phyloP scores from a whole-genome alignment of 2,113 vertebrate genomes.

The Neodontobutis hainanensis region DNA sequence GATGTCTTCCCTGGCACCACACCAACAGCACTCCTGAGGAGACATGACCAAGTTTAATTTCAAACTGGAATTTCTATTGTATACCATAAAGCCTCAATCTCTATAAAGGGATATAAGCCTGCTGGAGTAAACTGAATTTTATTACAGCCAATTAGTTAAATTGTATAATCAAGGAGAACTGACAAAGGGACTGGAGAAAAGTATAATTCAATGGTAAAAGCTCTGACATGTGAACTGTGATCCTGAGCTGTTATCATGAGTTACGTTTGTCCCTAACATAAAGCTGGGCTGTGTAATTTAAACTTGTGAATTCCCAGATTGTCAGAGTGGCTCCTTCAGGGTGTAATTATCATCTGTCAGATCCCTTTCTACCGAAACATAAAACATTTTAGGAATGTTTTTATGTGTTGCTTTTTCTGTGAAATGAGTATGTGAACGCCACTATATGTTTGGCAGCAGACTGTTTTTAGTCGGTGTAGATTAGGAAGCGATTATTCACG shows the following conservation, averaged over 20 bases:
- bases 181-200: too few species aligned
- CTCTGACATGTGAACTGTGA: neutral
- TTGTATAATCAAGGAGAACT: too few species aligned
- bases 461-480: conserved; percentile 47
- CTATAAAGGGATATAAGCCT: too few species aligned
- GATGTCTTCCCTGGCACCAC: neutral
- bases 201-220: conserved; percentile 1
- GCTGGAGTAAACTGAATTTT: too few species aligned
- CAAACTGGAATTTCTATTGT: neutral
- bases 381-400: conserved; percentile 38
- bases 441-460: conserved; percentile 5
- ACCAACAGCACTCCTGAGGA: neutral
- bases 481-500: conserved; percentile 59
- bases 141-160: too few species aligned
- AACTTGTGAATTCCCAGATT: conserved; percentile 19
- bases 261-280: conserved; percentile 1
- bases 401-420: conserved; percentile 25
- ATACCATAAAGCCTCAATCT: neutral
- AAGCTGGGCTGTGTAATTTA: conserved; percentile 15
- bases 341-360: conserved; percentile 45
- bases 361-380: conserved; percentile 15
- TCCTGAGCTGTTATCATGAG: neutral
- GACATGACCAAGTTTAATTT: neutral
- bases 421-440: conserved; percentile 19
- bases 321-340: conserved; percentile 1